Conservation (phyloP, 2,888 invertebrate species). For the Dorcus parallelipipedus region DNA sequence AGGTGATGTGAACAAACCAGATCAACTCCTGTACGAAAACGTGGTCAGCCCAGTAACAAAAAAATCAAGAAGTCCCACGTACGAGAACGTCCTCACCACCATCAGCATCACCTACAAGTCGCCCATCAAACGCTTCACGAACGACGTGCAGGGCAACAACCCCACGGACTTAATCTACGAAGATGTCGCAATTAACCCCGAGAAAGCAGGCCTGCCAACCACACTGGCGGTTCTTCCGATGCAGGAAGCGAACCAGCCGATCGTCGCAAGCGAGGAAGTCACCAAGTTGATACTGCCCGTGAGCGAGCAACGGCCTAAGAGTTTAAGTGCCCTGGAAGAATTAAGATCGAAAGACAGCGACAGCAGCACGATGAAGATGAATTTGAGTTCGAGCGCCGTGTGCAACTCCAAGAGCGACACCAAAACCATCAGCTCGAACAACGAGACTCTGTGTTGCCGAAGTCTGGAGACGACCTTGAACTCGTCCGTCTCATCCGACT, state of each 20-base stretch:
- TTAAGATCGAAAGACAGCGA: constrained; percentile 7
- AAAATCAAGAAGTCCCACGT: constrained; percentile 51
- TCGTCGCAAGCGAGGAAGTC: constrained; percentile 24
- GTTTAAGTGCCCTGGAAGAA: constrained; percentile 43
- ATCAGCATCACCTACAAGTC: constrained; percentile 71
- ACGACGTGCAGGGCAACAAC: constrained; percentile 22
- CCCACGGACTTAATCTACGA: constrained; percentile 52
- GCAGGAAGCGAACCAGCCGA: constrained; percentile 57
- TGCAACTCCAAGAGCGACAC: constrained; percentile 15
- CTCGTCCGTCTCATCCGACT: constrained; percentile 16
- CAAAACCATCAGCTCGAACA: constrained; percentile 13
- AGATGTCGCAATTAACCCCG: constrained; percentile 54
- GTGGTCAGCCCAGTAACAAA: not conserved
- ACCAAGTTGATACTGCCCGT: not conserved
- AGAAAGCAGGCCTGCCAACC: constrained; percentile 55
- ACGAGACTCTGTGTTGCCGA: constrained; percentile 6
- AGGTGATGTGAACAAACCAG: not conserved
- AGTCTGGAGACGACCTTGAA: constrained; percentile 14
- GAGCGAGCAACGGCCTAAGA: constrained; percentile 40
- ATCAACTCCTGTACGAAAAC: constrained; percentile 13
- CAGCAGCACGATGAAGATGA: constrained; percentile 31
- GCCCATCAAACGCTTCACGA: constrained; percentile 50
- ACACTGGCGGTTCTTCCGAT: constrained; percentile 56
- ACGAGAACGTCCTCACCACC: constrained; percentile 60
- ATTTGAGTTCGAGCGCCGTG: constrained; percentile 35